Percentiles rank a stretch among this genome's conserved stretches.
These are phyloP conservation scores for Agraylea sexmaculata DNA, from an alignment of 1,140 invertebrate species.

Conservation along the genomic window DNA sequence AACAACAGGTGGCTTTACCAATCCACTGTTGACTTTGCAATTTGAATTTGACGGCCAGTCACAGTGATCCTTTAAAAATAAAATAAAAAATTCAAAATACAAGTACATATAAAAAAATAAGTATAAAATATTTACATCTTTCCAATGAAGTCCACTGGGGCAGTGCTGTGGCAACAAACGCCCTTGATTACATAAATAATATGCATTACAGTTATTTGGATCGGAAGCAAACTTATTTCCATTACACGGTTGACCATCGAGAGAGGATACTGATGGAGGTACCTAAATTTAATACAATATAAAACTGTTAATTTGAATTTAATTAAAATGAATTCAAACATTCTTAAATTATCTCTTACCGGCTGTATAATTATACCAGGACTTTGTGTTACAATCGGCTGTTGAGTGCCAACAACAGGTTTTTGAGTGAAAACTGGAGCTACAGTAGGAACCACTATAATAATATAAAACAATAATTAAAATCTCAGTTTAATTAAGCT, in stretches of 20 bases:
- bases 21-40: slow-evolving; percentile 31
- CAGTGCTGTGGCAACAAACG: slow-evolving; percentile 52
- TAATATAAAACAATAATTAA: not conserved
- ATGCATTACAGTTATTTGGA: slow-evolving; percentile 61
- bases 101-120: slow-evolving; percentile 8
- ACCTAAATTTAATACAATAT: slow-evolving; percentile 2
- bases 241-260: slow-evolving; percentile 37
- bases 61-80: slow-evolving; percentile 47
- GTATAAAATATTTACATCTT: slow-evolving; percentile 35
- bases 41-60: slow-evolving; percentile 64
- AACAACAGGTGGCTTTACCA: not conserved
- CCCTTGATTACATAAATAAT: slow-evolving; percentile 67
- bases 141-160: slow-evolving; percentile 62
- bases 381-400: not conserved
- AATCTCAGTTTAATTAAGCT: not conserved
- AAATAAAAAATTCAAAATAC: slow-evolving; percentile 1
- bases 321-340: too few relatives aligned
- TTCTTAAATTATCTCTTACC: too few relatives aligned
- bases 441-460: not conserved
- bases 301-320: too few relatives aligned
- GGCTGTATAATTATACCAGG: too few relatives aligned
- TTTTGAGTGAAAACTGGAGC: not conserved
- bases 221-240: slow-evolving; percentile 50
- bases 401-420: slow-evolving; percentile 1
- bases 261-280: not conserved